phyloP scores from a whole-genome alignment of 2,113 vertebrate species.

The Conger conger region DNA sequence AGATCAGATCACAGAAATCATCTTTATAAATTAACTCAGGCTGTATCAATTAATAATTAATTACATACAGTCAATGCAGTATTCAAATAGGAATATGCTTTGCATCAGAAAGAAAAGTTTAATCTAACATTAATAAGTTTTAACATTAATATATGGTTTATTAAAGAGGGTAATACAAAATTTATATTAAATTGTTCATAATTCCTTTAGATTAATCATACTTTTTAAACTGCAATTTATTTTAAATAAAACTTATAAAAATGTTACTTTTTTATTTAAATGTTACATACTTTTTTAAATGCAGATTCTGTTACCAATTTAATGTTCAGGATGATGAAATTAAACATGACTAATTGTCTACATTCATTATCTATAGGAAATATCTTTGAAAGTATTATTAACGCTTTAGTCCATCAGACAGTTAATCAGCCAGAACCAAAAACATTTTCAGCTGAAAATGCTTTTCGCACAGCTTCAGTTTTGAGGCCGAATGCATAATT shows the following conservation, averaged over 20 bases:
- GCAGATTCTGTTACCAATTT: not conserved
- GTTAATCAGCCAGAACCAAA: constrained; percentile 2
- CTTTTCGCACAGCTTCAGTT: not conserved
- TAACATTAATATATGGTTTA: not conserved
- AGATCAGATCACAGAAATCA: no score
- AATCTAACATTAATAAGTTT: not conserved
- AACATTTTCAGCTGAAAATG: not conserved
- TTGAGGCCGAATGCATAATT: not conserved
- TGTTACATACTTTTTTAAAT: not conserved
- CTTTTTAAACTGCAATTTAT: not conserved
- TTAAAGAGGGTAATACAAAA: not conserved
- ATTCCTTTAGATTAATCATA: not conserved
- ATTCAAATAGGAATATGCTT: not conserved
- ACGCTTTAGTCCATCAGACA: not conserved
- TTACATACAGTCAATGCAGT: no score
- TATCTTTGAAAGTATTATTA: not conserved
- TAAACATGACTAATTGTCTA: not conserved
- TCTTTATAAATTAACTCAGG: no score
- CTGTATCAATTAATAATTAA: no score
- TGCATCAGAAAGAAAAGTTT: not conserved
- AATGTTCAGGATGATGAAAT: not conserved
- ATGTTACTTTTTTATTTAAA: no score
- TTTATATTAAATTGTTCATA: not conserved
- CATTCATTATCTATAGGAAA: not conserved
- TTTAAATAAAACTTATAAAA: not conserved